Evolutionary conservation across 2,797 vertebrate species (phyloP).

Genomic region (Gila robusta): DNA sequence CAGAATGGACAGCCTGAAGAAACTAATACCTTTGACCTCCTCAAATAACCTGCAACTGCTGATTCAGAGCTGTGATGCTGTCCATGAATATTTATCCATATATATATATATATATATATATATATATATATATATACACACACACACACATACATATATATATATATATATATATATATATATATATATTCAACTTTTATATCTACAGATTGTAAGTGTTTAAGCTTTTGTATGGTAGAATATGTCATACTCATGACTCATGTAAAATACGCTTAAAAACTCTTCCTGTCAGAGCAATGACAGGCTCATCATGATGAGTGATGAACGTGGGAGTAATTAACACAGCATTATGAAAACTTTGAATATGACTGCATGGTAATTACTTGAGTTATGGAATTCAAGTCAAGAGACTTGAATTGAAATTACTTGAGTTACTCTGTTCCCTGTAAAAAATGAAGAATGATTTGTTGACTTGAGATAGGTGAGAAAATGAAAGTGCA

Average conservation of each 20-base stretch:
- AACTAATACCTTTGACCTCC: conserved; percentile 25
- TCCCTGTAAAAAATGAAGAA: background rate
- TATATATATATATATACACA: no score
- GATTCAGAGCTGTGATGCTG: conserved; percentile 24
- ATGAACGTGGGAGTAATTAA: conserved; percentile 34
- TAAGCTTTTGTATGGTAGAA: background rate
- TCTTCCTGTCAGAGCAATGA: background rate
- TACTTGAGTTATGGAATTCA: conserved; percentile 27
- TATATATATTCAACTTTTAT: background rate
- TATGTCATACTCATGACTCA: background rate
- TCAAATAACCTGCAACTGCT: conserved; percentile 16
- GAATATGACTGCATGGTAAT: conserved; percentile 41
- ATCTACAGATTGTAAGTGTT: background rate
- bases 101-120: no score
- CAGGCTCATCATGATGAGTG: background rate
- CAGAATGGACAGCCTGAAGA: conserved; percentile 4
- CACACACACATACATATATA: no score
- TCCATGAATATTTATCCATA: conserved; percentile 27
- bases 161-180: no score
- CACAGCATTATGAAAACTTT: conserved; percentile 24
- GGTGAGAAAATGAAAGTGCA: conserved; percentile 10
- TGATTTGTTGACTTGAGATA: conserved; percentile 1
- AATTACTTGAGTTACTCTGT: conserved; percentile 32
- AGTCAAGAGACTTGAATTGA: no score
- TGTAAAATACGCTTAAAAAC: background rate